phyloP scores from a whole-genome alignment of 1,140 invertebrate genomes.

The Microvelia longipes region DNA sequence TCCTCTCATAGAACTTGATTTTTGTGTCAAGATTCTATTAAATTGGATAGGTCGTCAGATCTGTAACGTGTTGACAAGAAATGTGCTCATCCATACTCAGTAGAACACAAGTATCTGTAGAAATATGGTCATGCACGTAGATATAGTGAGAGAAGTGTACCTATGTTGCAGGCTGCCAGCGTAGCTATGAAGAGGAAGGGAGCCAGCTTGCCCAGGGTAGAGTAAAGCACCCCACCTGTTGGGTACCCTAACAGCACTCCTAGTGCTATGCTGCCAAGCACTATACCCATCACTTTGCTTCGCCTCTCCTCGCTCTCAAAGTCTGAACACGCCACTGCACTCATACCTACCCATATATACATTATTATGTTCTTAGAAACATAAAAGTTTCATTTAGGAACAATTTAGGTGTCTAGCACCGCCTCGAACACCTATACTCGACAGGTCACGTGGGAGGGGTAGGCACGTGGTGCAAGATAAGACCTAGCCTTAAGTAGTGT shows the following conservation, averaged over 20 bases:
- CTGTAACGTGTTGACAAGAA: no score
- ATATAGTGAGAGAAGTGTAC: no score
- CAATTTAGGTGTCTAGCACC: background rate
- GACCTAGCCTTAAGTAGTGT: no score
- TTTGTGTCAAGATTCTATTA: no score
- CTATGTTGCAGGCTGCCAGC: conserved; percentile 40
- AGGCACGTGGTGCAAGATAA: no score
- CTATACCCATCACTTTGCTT: conserved; percentile 54
- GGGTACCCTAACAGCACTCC: conserved; percentile 67
- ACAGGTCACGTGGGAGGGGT: background rate
- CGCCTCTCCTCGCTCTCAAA: conserved; percentile 38
- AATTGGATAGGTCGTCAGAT: no score
- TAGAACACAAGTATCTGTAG: no score
- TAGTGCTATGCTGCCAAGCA: conserved; percentile 61
- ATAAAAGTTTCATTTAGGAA: background rate
- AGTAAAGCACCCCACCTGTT: conserved; percentile 56
- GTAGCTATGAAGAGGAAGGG: conserved; percentile 53
- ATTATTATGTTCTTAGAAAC: background rate
- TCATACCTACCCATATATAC: conserved; percentile 35
- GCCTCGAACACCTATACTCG: background rate
- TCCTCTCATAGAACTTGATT: no score
- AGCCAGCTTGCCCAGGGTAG: conserved; percentile 52
- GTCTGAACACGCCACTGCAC: conserved; percentile 36
- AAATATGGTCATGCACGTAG: no score
- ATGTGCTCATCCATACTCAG: no score